phyloP scores from a whole-genome alignment of 2,888 invertebrate genomes.

The Pteria penguin region DNA sequence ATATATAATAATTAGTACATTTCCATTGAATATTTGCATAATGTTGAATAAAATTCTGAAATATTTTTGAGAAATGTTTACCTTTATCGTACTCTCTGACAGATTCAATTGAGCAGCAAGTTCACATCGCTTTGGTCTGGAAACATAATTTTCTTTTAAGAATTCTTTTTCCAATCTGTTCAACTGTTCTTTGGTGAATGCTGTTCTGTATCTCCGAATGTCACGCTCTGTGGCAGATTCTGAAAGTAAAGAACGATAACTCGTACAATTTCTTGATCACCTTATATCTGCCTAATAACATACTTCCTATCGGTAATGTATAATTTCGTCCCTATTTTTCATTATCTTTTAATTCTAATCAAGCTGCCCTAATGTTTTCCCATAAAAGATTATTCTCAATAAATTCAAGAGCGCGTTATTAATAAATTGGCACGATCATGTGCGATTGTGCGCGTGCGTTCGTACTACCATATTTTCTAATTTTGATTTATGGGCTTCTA shows the following conservation, averaged over 20 bases:
- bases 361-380: slow-evolving; percentile 2
- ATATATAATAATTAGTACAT: too few species aligned
- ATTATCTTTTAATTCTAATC: background rate
- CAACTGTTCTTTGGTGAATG: slow-evolving; percentile 97
- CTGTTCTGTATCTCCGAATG: slow-evolving; percentile 90
- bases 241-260: slow-evolving; percentile 21
- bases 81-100: slow-evolving; percentile 99
- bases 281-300: too few species aligned
- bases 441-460: slow-evolving; percentile 24
- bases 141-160: slow-evolving; percentile 97
- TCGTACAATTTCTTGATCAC: too few species aligned
- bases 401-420: slow-evolving; percentile 17
- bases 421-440: background rate
- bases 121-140: slow-evolving; percentile 95
- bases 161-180: slow-evolving; percentile 96
- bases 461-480: slow-evolving; percentile 15
- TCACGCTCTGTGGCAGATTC: slow-evolving; percentile 46
- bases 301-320: too few species aligned
- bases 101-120: slow-evolving; percentile 94
- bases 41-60: background rate
- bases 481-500: slow-evolving; percentile 24
- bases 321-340: background rate
- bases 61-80: slow-evolving; percentile 77
- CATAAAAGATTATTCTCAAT: slow-evolving; percentile 20
- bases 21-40: background rate